Percentiles rank a stretch among this genome's conserved stretches.
These are phyloP conservation scores for Oryzias dopingdopingensis DNA, from an alignment of 2,797 vertebrate species.

Conservation along the genomic window DNA sequence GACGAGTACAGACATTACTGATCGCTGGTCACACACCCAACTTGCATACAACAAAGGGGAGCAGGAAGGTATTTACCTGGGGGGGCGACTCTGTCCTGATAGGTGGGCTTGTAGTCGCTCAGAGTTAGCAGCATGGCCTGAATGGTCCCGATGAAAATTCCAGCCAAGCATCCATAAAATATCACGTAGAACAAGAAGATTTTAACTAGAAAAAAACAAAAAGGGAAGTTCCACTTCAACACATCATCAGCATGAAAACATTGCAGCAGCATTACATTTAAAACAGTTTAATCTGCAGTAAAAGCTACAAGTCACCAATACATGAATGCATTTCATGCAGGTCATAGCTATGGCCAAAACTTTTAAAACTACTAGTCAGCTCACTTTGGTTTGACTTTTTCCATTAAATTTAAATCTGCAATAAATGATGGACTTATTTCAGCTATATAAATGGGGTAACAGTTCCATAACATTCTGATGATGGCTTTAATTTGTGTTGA, in stretches of 20 bases:
- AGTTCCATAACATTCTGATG: not conserved
- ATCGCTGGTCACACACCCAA: not conserved
- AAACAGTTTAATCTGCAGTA: too few species aligned
- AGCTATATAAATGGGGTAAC: not conserved
- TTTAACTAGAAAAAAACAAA: constrained; percentile 82
- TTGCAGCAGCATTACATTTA: too few species aligned
- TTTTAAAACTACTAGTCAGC: too few species aligned
- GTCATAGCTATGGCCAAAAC: too few species aligned
- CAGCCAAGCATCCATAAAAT: constrained; percentile 97
- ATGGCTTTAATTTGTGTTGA: not conserved
- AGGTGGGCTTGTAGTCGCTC: constrained; percentile 90
- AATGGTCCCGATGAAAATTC: constrained; percentile 98
- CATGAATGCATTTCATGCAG: too few species aligned
- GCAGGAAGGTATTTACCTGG: constrained; percentile 83
- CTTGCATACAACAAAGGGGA: not conserved
- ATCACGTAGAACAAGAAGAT: constrained; percentile 95
- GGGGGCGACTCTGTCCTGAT: constrained; percentile 97
- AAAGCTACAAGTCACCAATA: too few species aligned
- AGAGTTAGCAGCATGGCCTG: constrained; percentile 94
- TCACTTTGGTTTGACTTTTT: too few species aligned
- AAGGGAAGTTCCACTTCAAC: not conserved
- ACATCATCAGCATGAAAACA: too few species aligned
- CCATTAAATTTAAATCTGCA: too few species aligned
- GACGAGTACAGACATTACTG: not conserved
- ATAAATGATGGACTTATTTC: not conserved